phyloP scores from a whole-genome alignment of 2,797 vertebrate species.

The Leptatherina wallacei region DNA sequence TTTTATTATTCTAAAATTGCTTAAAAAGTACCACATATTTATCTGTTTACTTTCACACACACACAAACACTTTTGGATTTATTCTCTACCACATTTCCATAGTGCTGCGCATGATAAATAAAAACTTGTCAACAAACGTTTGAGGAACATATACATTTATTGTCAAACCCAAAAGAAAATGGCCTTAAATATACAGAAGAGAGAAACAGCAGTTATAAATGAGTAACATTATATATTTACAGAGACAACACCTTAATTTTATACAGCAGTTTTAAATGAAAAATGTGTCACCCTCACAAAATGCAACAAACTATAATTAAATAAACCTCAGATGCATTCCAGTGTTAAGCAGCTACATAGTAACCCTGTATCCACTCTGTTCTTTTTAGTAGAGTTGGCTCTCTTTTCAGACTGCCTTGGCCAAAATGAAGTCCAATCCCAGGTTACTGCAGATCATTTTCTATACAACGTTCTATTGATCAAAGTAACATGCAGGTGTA shows the following conservation, averaged over 20 bases:
- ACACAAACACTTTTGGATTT: not conserved
- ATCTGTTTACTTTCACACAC: not conserved
- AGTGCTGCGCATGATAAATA: slow-evolving; percentile 9
- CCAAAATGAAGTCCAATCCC: slow-evolving; percentile 14
- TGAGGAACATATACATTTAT: slow-evolving; percentile 80
- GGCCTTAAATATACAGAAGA: slow-evolving; percentile 80
- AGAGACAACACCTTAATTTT: slow-evolving; percentile 70
- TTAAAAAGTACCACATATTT: not conserved
- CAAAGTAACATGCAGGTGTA: slow-evolving; percentile 55
- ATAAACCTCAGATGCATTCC: slow-evolving; percentile 47
- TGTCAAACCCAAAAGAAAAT: slow-evolving; percentile 76
- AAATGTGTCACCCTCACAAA: slow-evolving; percentile 49
- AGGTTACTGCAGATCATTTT: slow-evolving; percentile 18
- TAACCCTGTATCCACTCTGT: slow-evolving; percentile 38
- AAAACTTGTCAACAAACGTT: slow-evolving; percentile 7
- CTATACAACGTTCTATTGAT: slow-evolving; percentile 29
- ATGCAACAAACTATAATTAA: slow-evolving; percentile 57
- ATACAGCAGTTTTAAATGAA: slow-evolving; percentile 72
- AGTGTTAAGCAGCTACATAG: slow-evolving; percentile 63
- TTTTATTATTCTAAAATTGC: no score
- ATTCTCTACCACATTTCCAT: not conserved
- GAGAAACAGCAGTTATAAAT: slow-evolving; percentile 78
- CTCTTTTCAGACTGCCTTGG: slow-evolving; percentile 22
- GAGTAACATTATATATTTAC: slow-evolving; percentile 78
- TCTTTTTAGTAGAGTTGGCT: slow-evolving; percentile 14